Conservation (phyloP, 2,888 invertebrate genomes). For the Amphiduros pacificus region DNA sequence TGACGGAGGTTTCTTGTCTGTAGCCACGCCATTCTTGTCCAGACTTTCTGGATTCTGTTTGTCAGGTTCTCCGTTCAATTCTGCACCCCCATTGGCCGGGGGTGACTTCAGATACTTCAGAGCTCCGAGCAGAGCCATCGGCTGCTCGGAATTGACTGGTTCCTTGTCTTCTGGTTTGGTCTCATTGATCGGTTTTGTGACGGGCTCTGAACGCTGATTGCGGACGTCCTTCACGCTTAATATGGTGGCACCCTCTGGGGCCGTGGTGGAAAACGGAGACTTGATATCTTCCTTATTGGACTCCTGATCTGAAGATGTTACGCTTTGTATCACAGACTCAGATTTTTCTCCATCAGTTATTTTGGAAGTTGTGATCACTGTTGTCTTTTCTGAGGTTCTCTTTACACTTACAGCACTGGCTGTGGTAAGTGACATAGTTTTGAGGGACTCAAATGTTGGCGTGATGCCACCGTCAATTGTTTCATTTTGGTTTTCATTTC, state of each 20-base stretch:
- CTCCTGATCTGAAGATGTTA: too few relatives aligned
- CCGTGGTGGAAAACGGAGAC: neutral
- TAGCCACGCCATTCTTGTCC: neutral
- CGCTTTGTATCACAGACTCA: neutral
- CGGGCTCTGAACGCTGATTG: neutral
- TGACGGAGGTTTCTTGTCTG: neutral
- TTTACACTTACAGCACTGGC: neutral
- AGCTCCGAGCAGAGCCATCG: constrained; percentile 19
- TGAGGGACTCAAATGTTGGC: too few relatives aligned
- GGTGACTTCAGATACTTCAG: constrained; percentile 12
- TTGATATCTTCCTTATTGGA: too few relatives aligned
- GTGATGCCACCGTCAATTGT: too few relatives aligned
- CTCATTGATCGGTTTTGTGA: neutral
- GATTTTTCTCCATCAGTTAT: neutral
- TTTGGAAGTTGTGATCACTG: neutral
- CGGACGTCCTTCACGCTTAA: neutral
- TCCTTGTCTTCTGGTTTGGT: neutral
- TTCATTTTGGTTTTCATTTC: too few relatives aligned
- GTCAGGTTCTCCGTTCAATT: neutral
- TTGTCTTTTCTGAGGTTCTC: neutral
- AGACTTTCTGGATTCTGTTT: neutral
- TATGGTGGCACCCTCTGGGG: neutral
- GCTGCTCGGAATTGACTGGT: neutral
- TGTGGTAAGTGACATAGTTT: too few relatives aligned
- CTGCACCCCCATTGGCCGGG: neutral